Conservation (phyloP, 2,113 vertebrate species). For the Phainopepla nitens region DNA sequence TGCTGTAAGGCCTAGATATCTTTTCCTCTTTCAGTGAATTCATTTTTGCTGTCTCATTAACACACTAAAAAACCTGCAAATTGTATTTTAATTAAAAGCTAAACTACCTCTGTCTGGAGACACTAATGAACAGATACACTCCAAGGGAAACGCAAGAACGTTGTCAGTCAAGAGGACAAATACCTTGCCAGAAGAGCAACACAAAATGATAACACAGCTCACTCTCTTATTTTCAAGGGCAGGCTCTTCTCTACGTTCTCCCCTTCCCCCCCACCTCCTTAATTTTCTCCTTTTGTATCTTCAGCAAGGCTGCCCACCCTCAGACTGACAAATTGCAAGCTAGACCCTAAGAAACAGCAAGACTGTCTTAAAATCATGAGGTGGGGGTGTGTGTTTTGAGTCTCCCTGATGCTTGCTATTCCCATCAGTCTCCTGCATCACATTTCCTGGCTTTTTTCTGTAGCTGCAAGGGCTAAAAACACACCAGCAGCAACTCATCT, state of each 20-base stretch:
- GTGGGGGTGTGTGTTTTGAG: background rate
- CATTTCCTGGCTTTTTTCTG: background rate
- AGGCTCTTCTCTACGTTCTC: background rate
- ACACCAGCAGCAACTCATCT: background rate
- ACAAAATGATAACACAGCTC: background rate
- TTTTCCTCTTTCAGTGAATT: slow-evolving; percentile 59
- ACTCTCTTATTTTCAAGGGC: background rate
- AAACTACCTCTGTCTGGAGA: slow-evolving; percentile 51
- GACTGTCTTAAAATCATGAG: background rate
- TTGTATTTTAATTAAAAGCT: slow-evolving; percentile 68
- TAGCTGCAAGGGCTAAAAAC: background rate
- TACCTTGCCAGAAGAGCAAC: background rate
- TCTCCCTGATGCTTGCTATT: background rate
- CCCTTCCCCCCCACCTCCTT: background rate
- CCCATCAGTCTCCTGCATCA: background rate
- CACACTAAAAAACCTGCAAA: slow-evolving; percentile 51
- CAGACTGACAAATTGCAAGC: background rate
- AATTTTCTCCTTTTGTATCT: background rate
- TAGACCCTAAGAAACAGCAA: background rate
- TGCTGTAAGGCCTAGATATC: slow-evolving; percentile 48
- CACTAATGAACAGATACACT: slow-evolving; percentile 47
- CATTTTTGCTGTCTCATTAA: slow-evolving; percentile 69
- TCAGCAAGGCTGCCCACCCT: background rate
- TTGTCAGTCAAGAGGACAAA: slow-evolving; percentile 24
- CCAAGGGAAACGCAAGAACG: background rate